Evolutionary conservation across 2,888 invertebrate genomes (phyloP), one percentile per base, ranked within the genome.

Genomic region (Thera britannica): DNA sequence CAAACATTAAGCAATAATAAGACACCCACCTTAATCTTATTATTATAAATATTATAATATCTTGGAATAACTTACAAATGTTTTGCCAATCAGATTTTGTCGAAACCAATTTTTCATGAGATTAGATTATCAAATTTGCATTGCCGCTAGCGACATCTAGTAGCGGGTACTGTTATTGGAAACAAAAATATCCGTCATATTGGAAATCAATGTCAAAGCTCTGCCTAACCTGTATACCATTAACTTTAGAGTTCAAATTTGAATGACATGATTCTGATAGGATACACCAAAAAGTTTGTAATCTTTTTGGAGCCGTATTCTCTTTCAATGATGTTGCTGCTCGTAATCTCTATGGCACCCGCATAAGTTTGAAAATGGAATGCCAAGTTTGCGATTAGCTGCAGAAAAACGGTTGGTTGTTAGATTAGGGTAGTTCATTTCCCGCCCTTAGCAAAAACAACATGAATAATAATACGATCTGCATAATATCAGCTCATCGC

Each of bases 401-500:
- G 80, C 65, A 89, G 81, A 78, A 80, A 79, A 71, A 75, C 12
- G 5, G 23, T 79, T 75, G 72, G 76, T 78, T 81, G 81, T 79
- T 82, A 90, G 91, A 93, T 92, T 92, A 91, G 90, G 89, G 88
- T 79, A 85, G 81, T 63, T 83, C 83, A 81, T 83, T 78, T 73
- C 78, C 81, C 83, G 87, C 93, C 90, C 92, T 92, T 83, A 87
- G 84, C 87, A 90, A 92, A 93, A 92, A 92, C 92, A 91, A 87
- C 89, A 92, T 93, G 93, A 92, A 92, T 93, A 92, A 92, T 93
- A 93, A 92, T 91, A 79, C 82, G 83, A 92, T 92, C 90, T 89
- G 89, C 93, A 93, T 93, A 92, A 92, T 90, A 90, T 90, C 85
- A 83, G 80, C 78, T 86, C 81, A 82, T 83, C 81, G 86, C 85